A percentile compares a stretch with the other conserved stretches of the same genome.
phyloP scores from a whole-genome alignment of 2,113 vertebrate species.

The Cinclus mexicanus region DNA sequence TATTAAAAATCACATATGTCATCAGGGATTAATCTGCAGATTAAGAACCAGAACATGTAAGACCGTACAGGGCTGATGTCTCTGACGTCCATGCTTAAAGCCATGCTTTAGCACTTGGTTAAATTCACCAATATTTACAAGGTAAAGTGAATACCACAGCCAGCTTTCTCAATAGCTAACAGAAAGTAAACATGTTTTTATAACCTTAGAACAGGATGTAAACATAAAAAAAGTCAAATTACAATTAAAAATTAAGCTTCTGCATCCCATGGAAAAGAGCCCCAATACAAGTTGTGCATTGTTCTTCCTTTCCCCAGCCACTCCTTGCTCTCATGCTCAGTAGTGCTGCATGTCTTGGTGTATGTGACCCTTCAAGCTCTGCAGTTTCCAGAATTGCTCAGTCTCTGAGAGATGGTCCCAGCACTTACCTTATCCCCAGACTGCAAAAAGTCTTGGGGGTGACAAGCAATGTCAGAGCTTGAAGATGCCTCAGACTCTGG shows the following conservation, averaged over 20 bases:
- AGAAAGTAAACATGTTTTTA: constrained; percentile 28
- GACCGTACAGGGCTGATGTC: background rate
- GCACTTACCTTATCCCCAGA: background rate
- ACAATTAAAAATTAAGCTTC: background rate
- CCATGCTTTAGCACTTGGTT: background rate
- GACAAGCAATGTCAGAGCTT: background rate
- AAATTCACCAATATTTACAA: constrained; percentile 42
- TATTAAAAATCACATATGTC: background rate
- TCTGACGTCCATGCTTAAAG: background rate
- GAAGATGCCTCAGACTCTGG: background rate
- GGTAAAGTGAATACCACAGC: background rate
- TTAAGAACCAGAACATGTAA: background rate
- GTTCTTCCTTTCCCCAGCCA: background rate
- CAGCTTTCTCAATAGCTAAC: background rate
- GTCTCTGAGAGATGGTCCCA: background rate
- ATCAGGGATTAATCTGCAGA: background rate
- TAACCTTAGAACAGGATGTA: constrained; percentile 26
- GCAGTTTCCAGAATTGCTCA: background rate
- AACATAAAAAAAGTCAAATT: constrained; percentile 1
- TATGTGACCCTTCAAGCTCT: background rate
- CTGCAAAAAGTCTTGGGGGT: background rate
- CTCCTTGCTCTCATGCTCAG: background rate
- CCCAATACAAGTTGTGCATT: background rate
- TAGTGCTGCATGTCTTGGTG: background rate
- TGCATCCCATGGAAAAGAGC: background rate